Evolutionary conservation across 2,888 invertebrate species (phyloP).

Genomic region (Sialis fuliginosa): DNA sequence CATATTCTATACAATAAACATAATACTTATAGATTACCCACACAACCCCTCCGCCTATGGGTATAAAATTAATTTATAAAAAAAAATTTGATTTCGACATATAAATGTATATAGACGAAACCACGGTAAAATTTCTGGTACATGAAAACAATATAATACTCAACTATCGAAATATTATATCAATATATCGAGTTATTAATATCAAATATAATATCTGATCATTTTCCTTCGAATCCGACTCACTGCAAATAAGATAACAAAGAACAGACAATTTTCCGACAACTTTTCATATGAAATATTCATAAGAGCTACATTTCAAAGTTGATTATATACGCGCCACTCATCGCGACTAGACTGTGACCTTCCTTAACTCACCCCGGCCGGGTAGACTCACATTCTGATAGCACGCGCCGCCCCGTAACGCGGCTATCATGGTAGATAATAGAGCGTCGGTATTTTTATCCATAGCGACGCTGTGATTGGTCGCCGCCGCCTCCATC

Average conservation of each 20-base stretch:
- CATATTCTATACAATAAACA: no score
- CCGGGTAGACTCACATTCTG: conserved; percentile 1
- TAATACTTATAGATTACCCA: no score
- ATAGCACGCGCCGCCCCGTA: background rate
- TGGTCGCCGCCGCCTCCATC: conserved; percentile 3
- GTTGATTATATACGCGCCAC: conserved; percentile 5
- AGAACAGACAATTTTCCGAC: background rate
- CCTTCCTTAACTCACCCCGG: background rate
- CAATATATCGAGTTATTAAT: no score
- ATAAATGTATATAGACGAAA: no score
- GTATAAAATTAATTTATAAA: no score
- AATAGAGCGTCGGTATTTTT: conserved; percentile 6
- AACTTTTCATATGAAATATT: conserved; percentile 7
- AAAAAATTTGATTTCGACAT: no score
- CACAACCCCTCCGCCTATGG: no score
- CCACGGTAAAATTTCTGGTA: no score
- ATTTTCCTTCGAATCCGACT: background rate
- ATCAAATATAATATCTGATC: background rate
- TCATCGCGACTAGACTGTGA: conserved; percentile 2
- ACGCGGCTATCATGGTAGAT: conserved; percentile 7
- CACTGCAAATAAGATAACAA: background rate
- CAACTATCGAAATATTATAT: no score
- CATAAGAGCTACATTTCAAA: conserved; percentile 7
- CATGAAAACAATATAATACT: no score
- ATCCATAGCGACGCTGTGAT: conserved; percentile 2